phyloP scores from a whole-genome alignment of 1,140 invertebrate genomes.

The Calliopsis andreniformis region DNA sequence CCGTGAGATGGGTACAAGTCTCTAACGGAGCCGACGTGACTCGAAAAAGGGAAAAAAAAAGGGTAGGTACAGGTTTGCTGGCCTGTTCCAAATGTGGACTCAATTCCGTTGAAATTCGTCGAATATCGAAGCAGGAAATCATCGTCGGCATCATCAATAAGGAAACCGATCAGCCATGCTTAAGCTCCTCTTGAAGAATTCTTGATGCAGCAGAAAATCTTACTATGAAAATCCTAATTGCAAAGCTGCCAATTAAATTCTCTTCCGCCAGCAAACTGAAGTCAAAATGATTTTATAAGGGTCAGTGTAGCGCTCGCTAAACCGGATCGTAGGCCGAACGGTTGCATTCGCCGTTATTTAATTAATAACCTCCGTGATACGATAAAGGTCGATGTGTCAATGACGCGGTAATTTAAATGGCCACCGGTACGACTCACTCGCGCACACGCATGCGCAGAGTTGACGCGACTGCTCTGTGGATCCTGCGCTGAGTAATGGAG shows the following conservation, averaged over 20 bases:
- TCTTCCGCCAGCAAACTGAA: neutral
- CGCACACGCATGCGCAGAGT: neutral
- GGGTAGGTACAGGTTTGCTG: constrained; percentile 11
- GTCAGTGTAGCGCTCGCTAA: neutral
- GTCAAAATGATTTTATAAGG: neutral
- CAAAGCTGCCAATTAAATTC: neutral
- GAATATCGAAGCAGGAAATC: neutral
- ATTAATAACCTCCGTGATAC: constrained; percentile 68
- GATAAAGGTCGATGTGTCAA: constrained; percentile 64
- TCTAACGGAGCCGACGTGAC: constrained; percentile 7
- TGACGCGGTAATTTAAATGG: constrained; percentile 70
- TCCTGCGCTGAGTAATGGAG: constrained; percentile 64
- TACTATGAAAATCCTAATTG: neutral
- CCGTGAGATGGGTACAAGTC: constrained; percentile 42
- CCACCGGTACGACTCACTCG: constrained; percentile 43
- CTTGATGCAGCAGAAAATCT: neutral
- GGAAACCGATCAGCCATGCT: neutral
- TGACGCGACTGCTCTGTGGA: constrained; percentile 3
- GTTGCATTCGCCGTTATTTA: constrained; percentile 45
- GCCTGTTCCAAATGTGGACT: neutral
- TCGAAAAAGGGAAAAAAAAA: neutral
- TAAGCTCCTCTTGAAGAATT: neutral
- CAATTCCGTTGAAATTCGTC: constrained; percentile 23
- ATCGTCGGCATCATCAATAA: neutral
- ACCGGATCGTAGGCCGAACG: neutral